phyloP scores from a whole-genome alignment of 2,797 vertebrate species.

The Falco peregrinus region DNA sequence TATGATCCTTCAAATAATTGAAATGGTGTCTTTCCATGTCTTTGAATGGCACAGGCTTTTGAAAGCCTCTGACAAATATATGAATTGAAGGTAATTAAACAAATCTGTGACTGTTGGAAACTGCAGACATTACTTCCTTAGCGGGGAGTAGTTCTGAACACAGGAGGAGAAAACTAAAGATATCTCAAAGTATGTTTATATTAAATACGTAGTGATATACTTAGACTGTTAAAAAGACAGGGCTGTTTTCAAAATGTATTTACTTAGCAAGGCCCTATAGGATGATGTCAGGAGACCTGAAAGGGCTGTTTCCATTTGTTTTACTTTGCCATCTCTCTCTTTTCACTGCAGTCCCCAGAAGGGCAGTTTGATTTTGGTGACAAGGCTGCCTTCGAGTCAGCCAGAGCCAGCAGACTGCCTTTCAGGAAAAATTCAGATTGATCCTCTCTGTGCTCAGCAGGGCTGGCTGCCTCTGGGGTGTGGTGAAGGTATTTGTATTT shows the following conservation, averaged over 20 bases:
- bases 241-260: background rate
- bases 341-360: background rate
- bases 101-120: background rate
- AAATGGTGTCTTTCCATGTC: background rate
- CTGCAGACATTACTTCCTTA: background rate
- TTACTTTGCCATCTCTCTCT: background rate
- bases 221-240: background rate
- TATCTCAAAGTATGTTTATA: background rate
- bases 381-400: background rate
- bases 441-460: background rate
- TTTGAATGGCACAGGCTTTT: background rate
- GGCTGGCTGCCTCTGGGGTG: background rate
- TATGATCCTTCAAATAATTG: background rate
- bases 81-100: conserved; percentile 36
- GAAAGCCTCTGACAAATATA: background rate
- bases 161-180: background rate
- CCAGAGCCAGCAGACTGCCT: background rate
- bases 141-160: background rate
- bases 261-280: background rate
- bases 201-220: background rate
- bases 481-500: background rate
- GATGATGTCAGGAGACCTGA: background rate
- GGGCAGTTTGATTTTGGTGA: background rate
- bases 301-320: background rate
- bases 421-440: background rate